phyloP scores from a whole-genome alignment of 92 coral and sea anemone species.

The Paramuricea clavata region DNA sequence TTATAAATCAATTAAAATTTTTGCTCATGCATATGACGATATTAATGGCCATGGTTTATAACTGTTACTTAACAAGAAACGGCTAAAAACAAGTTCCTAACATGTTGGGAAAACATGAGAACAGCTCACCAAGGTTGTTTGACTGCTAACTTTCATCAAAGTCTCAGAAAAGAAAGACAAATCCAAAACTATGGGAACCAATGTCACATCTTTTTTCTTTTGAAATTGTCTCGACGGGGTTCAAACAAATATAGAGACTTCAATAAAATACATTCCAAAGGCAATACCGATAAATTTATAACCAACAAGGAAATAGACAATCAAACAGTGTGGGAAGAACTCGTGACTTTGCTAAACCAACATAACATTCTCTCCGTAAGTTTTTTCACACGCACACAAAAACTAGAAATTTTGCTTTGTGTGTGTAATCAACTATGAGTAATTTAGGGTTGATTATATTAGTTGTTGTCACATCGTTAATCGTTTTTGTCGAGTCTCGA shows the following conservation, averaged over 20 bases:
- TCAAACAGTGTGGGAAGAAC: background rate
- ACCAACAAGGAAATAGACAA: background rate
- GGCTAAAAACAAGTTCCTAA: too few relatives aligned
- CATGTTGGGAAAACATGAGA: too few relatives aligned
- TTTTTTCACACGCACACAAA: background rate
- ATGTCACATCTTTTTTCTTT: too few relatives aligned
- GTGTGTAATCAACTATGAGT: background rate
- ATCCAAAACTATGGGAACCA: too few relatives aligned
- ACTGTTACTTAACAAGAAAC: too few relatives aligned
- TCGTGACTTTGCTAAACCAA: background rate
- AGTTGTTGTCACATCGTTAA: background rate
- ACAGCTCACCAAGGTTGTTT: too few relatives aligned
- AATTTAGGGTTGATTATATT: background rate
- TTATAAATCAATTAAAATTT: too few relatives aligned
- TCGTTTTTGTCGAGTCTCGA: background rate
- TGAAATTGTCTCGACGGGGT: background rate
- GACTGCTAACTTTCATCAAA: too few relatives aligned
- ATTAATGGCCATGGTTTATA: too few relatives aligned
- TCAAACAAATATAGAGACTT: background rate
- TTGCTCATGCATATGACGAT: too few relatives aligned
- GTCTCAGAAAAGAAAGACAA: too few relatives aligned
- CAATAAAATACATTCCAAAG: background rate
- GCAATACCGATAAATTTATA: too few relatives aligned
- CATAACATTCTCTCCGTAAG: background rate
- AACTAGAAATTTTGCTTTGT: background rate